Percentiles rank a stretch among this genome's conserved stretches.
phyloP scores from a whole-genome alignment of 2,888 invertebrate species.

The Protodeltote pygarga region DNA sequence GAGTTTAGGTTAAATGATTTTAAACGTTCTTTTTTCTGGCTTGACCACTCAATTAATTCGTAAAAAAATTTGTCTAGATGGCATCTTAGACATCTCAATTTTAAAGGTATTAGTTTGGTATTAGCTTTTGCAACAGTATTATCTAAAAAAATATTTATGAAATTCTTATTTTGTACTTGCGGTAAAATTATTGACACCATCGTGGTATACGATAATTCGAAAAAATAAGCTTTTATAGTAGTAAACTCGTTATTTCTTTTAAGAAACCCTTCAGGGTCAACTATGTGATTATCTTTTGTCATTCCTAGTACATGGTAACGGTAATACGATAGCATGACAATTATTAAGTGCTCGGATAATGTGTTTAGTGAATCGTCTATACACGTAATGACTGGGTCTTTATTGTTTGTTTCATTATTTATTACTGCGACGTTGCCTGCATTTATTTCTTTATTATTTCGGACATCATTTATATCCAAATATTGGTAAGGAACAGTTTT shows the following conservation, averaged over 20 bases:
- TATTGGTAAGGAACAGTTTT: neutral
- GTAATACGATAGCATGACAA: slow-evolving; percentile 44
- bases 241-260: slow-evolving; percentile 22
- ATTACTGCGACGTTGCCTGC: neutral
- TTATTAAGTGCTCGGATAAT: slow-evolving; percentile 49
- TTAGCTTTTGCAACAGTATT: slow-evolving; percentile 45
- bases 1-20: neutral
- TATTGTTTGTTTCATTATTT: neutral
- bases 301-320: slow-evolving; percentile 2
- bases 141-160: slow-evolving; percentile 51
- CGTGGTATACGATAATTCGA: slow-evolving; percentile 53
- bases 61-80: slow-evolving; percentile 43
- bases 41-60: slow-evolving; percentile 58
- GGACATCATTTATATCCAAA: neutral
- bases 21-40: slow-evolving; percentile 31
- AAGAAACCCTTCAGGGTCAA: neutral
- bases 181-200: slow-evolving; percentile 55
- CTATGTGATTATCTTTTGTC: neutral
- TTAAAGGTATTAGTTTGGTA: slow-evolving; percentile 15
- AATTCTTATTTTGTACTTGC: slow-evolving; percentile 50
- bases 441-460: neutral
- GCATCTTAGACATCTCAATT: slow-evolving; percentile 19
- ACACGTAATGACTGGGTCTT: neutral
- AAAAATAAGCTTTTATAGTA: slow-evolving; percentile 49
- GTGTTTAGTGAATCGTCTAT: slow-evolving; percentile 24